These are phyloP conservation scores for Brachionus calyciflorus DNA, from an alignment of 1,140 invertebrate genomes.

Conservation along the genomic window DNA sequence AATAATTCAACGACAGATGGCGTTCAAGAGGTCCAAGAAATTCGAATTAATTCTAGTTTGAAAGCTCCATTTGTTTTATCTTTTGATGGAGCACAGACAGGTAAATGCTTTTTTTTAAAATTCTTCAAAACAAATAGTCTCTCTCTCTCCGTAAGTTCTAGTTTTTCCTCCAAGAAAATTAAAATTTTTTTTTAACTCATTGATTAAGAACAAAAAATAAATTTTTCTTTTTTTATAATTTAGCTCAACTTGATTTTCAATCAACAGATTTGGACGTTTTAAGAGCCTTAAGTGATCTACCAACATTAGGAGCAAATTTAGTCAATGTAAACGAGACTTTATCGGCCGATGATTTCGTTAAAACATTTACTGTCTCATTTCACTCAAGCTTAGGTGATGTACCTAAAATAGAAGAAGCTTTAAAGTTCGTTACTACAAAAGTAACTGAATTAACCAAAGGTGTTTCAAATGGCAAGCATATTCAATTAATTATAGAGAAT, in stretches of 20 bases:
- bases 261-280: not conserved
- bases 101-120: not conserved
- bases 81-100: slow-evolving; percentile 12
- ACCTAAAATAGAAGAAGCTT: not conserved
- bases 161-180: too few relatives aligned
- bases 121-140: too few relatives aligned
- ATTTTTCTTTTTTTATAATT: not conserved
- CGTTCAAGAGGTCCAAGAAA: not conserved
- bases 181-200: too few relatives aligned
- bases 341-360: not conserved
- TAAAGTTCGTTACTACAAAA: not conserved
- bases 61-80: slow-evolving; percentile 8
- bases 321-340: not conserved
- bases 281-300: slow-evolving; percentile 28
- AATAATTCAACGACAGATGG: not conserved
- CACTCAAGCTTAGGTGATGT: not conserved
- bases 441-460: slow-evolving; percentile 19
- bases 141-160: too few relatives aligned
- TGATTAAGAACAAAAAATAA: too few relatives aligned
- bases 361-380: not conserved
- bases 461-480: not conserved
- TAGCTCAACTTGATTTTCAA: slow-evolving; percentile 2
- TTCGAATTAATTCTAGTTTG: not conserved
- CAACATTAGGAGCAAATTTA: not conserved
- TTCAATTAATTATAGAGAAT: slow-evolving; percentile 19